A percentile compares a stretch with the other conserved stretches of the same genome.
Conservation (phyloP, 2,888 invertebrate genomes). For the Panzeria rudis region DNA sequence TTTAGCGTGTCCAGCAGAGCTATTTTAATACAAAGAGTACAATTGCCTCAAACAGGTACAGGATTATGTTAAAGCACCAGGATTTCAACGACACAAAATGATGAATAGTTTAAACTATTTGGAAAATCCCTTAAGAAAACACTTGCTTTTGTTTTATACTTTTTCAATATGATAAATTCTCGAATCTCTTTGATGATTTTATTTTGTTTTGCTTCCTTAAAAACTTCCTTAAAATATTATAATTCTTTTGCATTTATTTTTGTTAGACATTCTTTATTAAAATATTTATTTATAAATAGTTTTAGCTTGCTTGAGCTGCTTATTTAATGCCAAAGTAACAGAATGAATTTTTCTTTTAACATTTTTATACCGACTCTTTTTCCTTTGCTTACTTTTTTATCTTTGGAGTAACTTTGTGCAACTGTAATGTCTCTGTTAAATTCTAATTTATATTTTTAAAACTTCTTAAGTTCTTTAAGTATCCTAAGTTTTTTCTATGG, state of each 20-base stretch:
- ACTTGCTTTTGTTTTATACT: no score
- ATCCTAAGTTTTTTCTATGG: background rate
- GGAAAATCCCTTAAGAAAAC: background rate
- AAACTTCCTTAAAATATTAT: background rate
- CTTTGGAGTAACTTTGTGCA: background rate
- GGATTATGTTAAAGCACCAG: background rate
- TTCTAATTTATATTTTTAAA: constrained; percentile 28
- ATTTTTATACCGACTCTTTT: background rate
- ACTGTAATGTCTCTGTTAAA: background rate
- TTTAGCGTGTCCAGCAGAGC: background rate
- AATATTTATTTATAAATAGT: background rate
- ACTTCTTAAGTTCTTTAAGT: constrained; percentile 25
- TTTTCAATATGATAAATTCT: no score
- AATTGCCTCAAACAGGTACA: constrained; percentile 8
- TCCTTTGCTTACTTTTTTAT: background rate
- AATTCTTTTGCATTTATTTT: background rate
- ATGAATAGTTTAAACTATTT: background rate
- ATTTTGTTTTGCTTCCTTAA: no score
- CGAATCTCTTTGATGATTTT: no score
- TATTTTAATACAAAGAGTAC: constrained; percentile 15
- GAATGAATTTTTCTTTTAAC: background rate
- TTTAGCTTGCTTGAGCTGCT: constrained; percentile 9
- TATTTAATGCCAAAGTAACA: background rate
- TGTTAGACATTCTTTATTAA: background rate
- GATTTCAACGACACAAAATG: background rate